These are phyloP conservation scores for Apostichopus californicus DNA, from an alignment of 35 echinoderm and acorn worm genomes.

Conservation along the genomic window DNA sequence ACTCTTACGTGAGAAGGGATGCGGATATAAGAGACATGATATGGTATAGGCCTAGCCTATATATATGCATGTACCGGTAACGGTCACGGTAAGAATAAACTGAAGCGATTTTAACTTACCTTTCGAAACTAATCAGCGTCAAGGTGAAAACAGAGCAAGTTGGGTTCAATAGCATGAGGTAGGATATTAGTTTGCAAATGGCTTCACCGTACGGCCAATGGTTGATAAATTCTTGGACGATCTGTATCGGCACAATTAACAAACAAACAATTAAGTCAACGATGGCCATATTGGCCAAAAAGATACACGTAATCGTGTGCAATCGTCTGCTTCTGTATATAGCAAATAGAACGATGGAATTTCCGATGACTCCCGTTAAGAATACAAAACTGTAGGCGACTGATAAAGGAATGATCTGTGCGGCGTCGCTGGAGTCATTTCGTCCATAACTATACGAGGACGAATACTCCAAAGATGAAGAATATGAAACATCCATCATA, in stretches of 20 bases:
- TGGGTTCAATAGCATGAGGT: slow-evolving; percentile 64
- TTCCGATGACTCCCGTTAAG: slow-evolving; percentile 73
- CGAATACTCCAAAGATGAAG: not conserved
- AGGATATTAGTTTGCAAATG: slow-evolving; percentile 63
- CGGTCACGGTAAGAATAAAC: too few relatives aligned
- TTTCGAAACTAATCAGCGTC: slow-evolving; percentile 81
- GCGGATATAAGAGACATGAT: too few relatives aligned
- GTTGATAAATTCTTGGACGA: slow-evolving; percentile 32
- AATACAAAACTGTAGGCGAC: slow-evolving; percentile 65
- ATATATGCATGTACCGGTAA: too few relatives aligned
- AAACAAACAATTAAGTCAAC: slow-evolving; percentile 75
- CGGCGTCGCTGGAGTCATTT: not conserved
- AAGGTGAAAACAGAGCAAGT: slow-evolving; percentile 86
- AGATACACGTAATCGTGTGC: slow-evolving; percentile 77
- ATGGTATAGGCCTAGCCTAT: too few relatives aligned
- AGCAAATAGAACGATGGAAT: slow-evolving; percentile 75
- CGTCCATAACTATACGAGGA: too few relatives aligned
- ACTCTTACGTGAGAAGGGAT: too few relatives aligned
- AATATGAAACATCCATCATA: too few relatives aligned
- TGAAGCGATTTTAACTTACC: slow-evolving; percentile 51
- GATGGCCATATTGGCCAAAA: slow-evolving; percentile 77
- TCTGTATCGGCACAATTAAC: slow-evolving; percentile 61
- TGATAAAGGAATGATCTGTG: slow-evolving; percentile 29
- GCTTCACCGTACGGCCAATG: slow-evolving; percentile 68
- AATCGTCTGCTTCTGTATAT: slow-evolving; percentile 71